Conservation (phyloP, 1,140 invertebrate genomes). For the Propsilocerus akamusi region DNA sequence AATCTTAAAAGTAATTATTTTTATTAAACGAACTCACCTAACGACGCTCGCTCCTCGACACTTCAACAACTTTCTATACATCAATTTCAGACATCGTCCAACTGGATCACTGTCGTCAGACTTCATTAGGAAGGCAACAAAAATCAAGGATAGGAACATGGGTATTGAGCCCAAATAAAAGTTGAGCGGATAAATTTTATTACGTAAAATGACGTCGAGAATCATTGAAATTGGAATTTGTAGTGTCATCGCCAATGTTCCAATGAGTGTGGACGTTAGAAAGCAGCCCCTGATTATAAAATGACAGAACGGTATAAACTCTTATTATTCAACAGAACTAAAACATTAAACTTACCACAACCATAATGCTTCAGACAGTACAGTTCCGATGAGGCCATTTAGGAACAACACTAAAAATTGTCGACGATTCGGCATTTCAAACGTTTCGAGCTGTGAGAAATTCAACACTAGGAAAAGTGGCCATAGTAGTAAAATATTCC, state of each 20-base stretch:
- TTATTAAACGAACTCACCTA: conserved; percentile 22
- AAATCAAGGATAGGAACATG: conserved; percentile 58
- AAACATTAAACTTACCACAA: conserved; percentile 42
- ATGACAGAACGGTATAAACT: conserved; percentile 8
- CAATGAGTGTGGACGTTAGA: conserved; percentile 70
- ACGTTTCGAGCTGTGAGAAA: conserved; percentile 54
- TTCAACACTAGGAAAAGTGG: conserved; percentile 71
- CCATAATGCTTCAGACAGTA: conserved; percentile 73
- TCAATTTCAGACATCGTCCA: conserved; percentile 37
- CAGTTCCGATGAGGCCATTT: conserved; percentile 75
- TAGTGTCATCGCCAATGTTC: conserved; percentile 61
- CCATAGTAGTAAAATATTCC: conserved; percentile 66
- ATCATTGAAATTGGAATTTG: conserved; percentile 74
- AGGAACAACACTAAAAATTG: conserved; percentile 61
- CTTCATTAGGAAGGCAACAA: conserved; percentile 53
- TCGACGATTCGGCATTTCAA: conserved; percentile 59
- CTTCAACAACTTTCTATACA: conserved; percentile 33
- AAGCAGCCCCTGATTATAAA: conserved; percentile 58
- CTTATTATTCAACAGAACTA: conserved; percentile 9
- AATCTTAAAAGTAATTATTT: conserved; percentile 5
- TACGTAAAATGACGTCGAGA: conserved; percentile 58
- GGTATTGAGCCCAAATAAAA: conserved; percentile 68
- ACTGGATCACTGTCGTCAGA: conserved; percentile 78
- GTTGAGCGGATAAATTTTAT: conserved; percentile 47
- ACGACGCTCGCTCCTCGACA: conserved; percentile 28